phyloP scores from a whole-genome alignment of 92 coral and sea anemone genomes.

The Epizoanthus stellaris region DNA sequence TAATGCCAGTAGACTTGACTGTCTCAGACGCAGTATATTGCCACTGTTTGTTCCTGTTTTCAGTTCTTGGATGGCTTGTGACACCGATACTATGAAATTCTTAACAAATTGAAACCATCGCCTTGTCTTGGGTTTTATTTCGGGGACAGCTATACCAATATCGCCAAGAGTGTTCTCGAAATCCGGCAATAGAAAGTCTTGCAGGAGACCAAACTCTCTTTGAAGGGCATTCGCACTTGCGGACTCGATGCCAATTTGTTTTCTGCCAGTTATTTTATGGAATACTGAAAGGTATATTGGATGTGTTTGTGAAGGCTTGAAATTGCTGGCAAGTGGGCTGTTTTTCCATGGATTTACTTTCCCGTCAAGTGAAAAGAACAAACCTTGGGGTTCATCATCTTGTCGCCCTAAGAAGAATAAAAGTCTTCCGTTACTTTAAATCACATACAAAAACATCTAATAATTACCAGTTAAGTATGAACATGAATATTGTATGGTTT shows the following conservation, averaged over 20 bases:
- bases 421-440: no score
- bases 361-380: slow-evolving; percentile 9
- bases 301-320: not conserved
- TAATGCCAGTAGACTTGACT: not conserved
- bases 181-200: not conserved
- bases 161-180: not conserved
- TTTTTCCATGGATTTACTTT: not conserved
- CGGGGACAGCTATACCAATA: not conserved
- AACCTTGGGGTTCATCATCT: not conserved
- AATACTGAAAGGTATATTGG: not conserved
- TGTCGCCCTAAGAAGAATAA: not conserved
- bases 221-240: not conserved
- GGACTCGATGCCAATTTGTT: not conserved
- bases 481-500: no score
- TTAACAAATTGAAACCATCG: slow-evolving; percentile 2
- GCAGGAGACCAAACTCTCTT: slow-evolving; percentile 6
- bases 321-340: not conserved
- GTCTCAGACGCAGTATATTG: not conserved
- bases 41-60: slow-evolving; percentile 1
- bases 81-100: not conserved
- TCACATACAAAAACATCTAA: no score
- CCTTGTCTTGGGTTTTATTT: not conserved
- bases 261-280: not conserved
- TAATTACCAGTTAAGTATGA: no score
- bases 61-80: not conserved